Percentiles rank a stretch among this genome's conserved stretches.
These are phyloP conservation scores for Diachasmimorpha longicaudata DNA, from an alignment of 1,140 invertebrate genomes.

Conservation along the genomic window DNA sequence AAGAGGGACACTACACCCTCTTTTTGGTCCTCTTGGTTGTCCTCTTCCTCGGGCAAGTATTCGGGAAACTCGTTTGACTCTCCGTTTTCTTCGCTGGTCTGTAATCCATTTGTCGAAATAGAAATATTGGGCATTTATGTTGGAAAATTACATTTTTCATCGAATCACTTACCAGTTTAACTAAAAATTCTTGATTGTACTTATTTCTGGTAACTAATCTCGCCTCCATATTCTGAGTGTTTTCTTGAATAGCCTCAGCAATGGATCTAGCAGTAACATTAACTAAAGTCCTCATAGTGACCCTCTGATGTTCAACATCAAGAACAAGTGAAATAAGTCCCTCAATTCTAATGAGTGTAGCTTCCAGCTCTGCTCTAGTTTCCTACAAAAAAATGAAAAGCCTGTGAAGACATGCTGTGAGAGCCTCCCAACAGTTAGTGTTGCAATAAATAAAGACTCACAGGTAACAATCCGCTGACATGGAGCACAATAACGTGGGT, in stretches of 20 bases:
- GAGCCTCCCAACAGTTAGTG: too few species aligned
- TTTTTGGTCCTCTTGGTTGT: constrained; percentile 49
- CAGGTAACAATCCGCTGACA: constrained; percentile 56
- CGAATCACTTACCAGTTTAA: constrained; percentile 55
- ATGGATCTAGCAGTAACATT: constrained; percentile 59
- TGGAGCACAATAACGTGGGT: constrained; percentile 59
- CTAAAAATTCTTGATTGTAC: constrained; percentile 62
- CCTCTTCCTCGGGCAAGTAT: constrained; percentile 59
- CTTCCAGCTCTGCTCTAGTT: constrained; percentile 57
- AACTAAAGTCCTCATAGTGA: constrained; percentile 58
- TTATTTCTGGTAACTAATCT: constrained; percentile 61
- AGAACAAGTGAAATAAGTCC: constrained; percentile 60
- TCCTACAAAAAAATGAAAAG: constrained; percentile 46
- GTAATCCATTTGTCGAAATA: constrained; percentile 14
- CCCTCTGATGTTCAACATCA: constrained; percentile 61
- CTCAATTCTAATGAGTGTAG: constrained; percentile 56
- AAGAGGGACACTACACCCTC: constrained; percentile 60
- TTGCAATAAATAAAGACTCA: constrained; percentile 37
- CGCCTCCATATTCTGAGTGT: constrained; percentile 57
- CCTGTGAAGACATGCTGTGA: neutral
- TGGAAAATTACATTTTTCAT: too few species aligned
- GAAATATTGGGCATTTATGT: too few species aligned
- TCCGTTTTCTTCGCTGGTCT: constrained; percentile 48
- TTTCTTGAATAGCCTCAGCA: constrained; percentile 56
- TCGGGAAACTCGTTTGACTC: constrained; percentile 58